Evolutionary conservation across 2,113 vertebrate species (phyloP).

Genomic region (Haplotaxodon microlepis): DNA sequence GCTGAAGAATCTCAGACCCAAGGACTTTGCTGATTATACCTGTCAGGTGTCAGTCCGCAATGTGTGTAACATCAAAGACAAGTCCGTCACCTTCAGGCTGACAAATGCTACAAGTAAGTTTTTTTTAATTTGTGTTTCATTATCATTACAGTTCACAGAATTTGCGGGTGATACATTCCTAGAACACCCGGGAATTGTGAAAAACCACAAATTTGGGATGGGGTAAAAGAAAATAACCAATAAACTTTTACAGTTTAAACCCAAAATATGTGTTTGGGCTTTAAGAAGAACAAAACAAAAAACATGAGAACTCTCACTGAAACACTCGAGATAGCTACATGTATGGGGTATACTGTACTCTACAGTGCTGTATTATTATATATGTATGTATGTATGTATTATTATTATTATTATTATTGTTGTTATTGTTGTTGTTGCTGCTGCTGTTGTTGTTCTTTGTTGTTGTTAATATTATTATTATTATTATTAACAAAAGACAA

Average conservation of each 20-base stretch:
- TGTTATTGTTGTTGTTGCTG: too few relatives aligned
- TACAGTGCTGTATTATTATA: background rate
- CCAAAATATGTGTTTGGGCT: background rate
- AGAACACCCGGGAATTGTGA: background rate
- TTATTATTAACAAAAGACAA: background rate
- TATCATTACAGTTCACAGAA: background rate
- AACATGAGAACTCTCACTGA: background rate
- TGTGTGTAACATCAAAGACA: conserved; percentile 92
- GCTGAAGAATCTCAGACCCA: conserved; percentile 90
- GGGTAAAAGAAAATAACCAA: background rate
- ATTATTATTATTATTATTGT: background rate
- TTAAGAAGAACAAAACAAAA: background rate
- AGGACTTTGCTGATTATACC: conserved; percentile 93
- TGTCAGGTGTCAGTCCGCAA: conserved; percentile 96
- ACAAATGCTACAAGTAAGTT: conserved; percentile 90
- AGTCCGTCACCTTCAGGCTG: conserved; percentile 87
- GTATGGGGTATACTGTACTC: too few relatives aligned
- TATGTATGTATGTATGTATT: background rate
- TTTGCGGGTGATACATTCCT: background rate
- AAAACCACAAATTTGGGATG: background rate
- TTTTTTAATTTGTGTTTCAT: background rate
- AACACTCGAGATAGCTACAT: too few relatives aligned
- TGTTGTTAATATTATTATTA: background rate
- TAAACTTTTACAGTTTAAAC: background rate
- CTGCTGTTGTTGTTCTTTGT: too few relatives aligned